phyloP scores from a whole-genome alignment of 2,888 invertebrate genomes.

The Trichopoda pennipes region DNA sequence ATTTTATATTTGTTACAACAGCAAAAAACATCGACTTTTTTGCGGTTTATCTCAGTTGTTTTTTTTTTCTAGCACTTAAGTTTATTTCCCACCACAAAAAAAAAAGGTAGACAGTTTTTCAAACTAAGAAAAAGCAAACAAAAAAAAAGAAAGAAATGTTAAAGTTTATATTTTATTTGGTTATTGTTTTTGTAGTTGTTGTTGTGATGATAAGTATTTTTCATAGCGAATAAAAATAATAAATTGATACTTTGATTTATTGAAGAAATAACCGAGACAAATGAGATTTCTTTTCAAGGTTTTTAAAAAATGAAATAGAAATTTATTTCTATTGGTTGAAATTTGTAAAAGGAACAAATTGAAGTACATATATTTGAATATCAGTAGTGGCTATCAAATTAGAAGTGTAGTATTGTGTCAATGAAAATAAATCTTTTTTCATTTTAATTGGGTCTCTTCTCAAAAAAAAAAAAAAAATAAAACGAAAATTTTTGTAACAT shows the following conservation, averaged over 20 bases:
- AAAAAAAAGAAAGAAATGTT: conserved; percentile 8
- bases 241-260: conserved; percentile 68
- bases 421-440: no score
- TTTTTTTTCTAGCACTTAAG: conserved; percentile 22
- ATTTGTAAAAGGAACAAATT: not conserved
- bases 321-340: not conserved
- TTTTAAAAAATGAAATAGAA: not conserved
- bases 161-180: conserved; percentile 45
- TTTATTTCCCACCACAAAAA: conserved; percentile 20
- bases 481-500: no score
- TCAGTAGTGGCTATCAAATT: conserved; percentile 24
- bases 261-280: conserved; percentile 37
- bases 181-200: conserved; percentile 7
- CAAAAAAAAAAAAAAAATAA: no score
- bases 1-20: conserved; percentile 65
- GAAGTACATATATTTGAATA: not conserved
- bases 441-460: no score
- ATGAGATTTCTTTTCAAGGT: conserved; percentile 8
- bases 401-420: no score
- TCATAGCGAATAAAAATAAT: conserved; percentile 53
- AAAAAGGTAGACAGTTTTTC: conserved; percentile 20
- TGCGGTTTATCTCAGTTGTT: not conserved
- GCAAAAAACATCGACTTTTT: conserved; percentile 41
- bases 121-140: not conserved
- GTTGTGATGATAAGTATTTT: conserved; percentile 15